These are phyloP conservation scores for Apocheima hispidaria DNA, from an alignment of 2,888 invertebrate species.

Conservation along the genomic window DNA sequence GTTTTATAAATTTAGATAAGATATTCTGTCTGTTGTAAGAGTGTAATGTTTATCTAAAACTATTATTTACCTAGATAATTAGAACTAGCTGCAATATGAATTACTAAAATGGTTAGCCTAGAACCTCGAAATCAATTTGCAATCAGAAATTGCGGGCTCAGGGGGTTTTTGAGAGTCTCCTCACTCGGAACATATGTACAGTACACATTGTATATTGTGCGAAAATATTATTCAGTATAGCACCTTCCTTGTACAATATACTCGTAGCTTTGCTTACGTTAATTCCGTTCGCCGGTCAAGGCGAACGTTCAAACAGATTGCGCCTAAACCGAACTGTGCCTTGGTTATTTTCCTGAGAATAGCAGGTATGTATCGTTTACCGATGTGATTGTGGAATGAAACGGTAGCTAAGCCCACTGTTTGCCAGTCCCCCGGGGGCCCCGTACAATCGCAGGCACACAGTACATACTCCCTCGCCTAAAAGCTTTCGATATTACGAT, in stretches of 20 bases:
- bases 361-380: conserved; percentile 53
- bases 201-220: conserved; percentile 11
- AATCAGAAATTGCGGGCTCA: too few species aligned
- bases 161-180: too few species aligned
- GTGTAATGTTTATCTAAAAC: too few species aligned
- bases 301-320: conserved; percentile 52
- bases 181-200: too few species aligned
- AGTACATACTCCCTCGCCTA: conserved; percentile 46
- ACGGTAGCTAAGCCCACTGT: conserved; percentile 50
- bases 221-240: conserved; percentile 28
- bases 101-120: too few species aligned
- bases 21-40: too few species aligned
- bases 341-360: conserved; percentile 46
- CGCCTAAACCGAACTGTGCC: conserved; percentile 49
- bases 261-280: conserved; percentile 35
- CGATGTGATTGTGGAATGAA: conserved; percentile 53
- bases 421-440: conserved; percentile 50
- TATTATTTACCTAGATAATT: too few species aligned
- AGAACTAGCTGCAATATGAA: too few species aligned
- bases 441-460: conserved; percentile 43
- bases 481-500: conserved; percentile 49
- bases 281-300: conserved; percentile 44
- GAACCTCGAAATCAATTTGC: too few species aligned
- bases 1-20: too few species aligned
- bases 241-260: conserved; percentile 22